phyloP scores from a whole-genome alignment of 1,140 invertebrate species.

The Pararge aegeria region DNA sequence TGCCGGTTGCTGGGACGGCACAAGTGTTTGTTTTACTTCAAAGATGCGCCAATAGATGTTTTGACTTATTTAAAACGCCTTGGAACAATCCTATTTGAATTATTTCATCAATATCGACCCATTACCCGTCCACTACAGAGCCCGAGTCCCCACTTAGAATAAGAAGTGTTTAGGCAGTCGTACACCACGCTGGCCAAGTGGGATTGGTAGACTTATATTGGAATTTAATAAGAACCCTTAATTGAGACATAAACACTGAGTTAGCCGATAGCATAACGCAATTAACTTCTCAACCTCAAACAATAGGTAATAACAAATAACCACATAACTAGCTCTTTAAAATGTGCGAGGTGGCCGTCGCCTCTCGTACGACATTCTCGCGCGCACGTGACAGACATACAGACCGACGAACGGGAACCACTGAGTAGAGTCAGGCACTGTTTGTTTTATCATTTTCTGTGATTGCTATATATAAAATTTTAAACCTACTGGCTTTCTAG shows the following conservation, averaged over 20 bases:
- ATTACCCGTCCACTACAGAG: too few species aligned
- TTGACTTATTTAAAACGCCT: too few species aligned
- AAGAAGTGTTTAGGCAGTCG: too few species aligned
- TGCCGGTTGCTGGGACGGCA: too few species aligned
- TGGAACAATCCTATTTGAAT: too few species aligned
- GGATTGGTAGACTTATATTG: too few species aligned
- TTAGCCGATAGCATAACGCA: not conserved
- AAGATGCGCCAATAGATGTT: too few species aligned
- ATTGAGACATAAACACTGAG: not conserved
- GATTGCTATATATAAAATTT: not conserved
- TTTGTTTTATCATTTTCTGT: not conserved
- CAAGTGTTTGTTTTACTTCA: too few species aligned
- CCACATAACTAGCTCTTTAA: not conserved
- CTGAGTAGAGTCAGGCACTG: not conserved
- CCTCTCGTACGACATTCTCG: not conserved
- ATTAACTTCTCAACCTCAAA: not conserved
- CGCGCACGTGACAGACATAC: not conserved
- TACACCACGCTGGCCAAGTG: too few species aligned
- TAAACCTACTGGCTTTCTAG: not conserved
- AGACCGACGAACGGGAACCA: not conserved
- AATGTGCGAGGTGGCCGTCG: not conserved
- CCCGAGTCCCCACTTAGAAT: too few species aligned
- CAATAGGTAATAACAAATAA: not conserved
- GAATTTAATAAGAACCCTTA: not conserved
- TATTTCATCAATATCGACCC: too few species aligned